phyloP scores from a whole-genome alignment of 2,888 invertebrate species.

The Drosophila diplacantha region DNA sequence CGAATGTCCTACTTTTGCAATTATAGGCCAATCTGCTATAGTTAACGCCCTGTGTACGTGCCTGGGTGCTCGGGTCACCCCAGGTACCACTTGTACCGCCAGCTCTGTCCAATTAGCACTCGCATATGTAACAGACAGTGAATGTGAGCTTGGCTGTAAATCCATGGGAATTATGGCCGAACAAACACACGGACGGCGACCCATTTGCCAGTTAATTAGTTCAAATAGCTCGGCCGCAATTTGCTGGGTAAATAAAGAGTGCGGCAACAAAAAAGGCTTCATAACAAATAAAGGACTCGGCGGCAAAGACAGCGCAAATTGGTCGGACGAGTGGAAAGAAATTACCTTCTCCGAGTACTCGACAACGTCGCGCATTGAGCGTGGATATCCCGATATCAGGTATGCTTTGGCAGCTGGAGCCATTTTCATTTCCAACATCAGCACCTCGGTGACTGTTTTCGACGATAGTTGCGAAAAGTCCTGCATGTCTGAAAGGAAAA shows the following conservation, averaged over 20 bases:
- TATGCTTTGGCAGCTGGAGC: conserved; percentile 91
- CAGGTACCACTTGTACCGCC: conserved; percentile 4
- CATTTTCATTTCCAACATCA: conserved; percentile 96
- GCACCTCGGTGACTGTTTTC: conserved; percentile 91
- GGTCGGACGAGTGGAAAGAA: neutral
- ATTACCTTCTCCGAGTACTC: conserved; percentile 93
- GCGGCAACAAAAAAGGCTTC: conserved; percentile 34
- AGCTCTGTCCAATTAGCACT: conserved; percentile 37
- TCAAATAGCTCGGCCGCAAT: conserved; percentile 56
- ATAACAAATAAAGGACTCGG: conserved; percentile 38
- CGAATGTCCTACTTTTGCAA: conserved; percentile 14
- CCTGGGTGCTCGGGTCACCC: conserved; percentile 5
- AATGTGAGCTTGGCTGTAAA: conserved; percentile 40
- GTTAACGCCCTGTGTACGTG: conserved; percentile 11
- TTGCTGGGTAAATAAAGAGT: conserved; percentile 50
- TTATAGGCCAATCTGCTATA: conserved; percentile 2
- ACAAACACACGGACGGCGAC: conserved; percentile 49
- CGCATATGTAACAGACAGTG: conserved; percentile 17
- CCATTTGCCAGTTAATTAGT: conserved; percentile 66
- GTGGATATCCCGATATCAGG: conserved; percentile 92
- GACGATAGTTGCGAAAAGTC: conserved; percentile 91
- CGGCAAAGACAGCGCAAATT: conserved; percentile 3
- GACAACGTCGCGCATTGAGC: conserved; percentile 94
- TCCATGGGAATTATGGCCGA: conserved; percentile 48
- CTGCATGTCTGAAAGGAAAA: conserved; percentile 84